phyloP scores from a whole-genome alignment of 2,888 invertebrate species.

The Cyclophora albipunctata region DNA sequence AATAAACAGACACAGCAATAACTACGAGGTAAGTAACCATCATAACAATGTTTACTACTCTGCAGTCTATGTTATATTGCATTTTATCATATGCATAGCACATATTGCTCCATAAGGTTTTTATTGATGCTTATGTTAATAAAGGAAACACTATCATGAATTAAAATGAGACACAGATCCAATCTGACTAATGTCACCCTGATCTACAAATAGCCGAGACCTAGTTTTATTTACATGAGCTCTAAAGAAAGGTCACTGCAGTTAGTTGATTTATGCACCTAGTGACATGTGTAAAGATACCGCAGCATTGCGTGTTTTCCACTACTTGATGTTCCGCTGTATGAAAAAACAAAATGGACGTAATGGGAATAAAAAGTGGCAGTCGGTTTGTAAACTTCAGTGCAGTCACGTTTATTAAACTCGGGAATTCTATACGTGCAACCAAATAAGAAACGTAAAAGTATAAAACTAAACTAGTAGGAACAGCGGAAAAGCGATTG shows the following conservation, averaged over 20 bases:
- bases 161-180: slow-evolving; percentile 16
- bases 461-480: background rate
- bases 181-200: slow-evolving; percentile 30
- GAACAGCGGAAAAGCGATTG: slow-evolving; percentile 2
- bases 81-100: no score
- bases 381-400: no score
- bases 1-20: slow-evolving; percentile 4
- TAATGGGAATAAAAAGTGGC: slow-evolving; percentile 4
- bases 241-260: slow-evolving; percentile 39
- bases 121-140: no score
- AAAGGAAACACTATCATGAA: slow-evolving; percentile 3
- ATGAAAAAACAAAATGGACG: slow-evolving; percentile 16
- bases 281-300: slow-evolving; percentile 36
- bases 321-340: slow-evolving; percentile 6
- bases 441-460: background rate
- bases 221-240: slow-evolving; percentile 39
- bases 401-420: no score
- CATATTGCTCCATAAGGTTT: no score
- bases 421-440: background rate
- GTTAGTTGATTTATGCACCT: slow-evolving; percentile 26
- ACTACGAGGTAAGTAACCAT: no score
- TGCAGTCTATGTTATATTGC: no score
- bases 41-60: no score
- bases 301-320: slow-evolving; percentile 39
- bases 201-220: slow-evolving; percentile 41